These are phyloP conservation scores for Glyptemys insculpta DNA, from an alignment of 2,797 vertebrate species.

Conservation along the genomic window DNA sequence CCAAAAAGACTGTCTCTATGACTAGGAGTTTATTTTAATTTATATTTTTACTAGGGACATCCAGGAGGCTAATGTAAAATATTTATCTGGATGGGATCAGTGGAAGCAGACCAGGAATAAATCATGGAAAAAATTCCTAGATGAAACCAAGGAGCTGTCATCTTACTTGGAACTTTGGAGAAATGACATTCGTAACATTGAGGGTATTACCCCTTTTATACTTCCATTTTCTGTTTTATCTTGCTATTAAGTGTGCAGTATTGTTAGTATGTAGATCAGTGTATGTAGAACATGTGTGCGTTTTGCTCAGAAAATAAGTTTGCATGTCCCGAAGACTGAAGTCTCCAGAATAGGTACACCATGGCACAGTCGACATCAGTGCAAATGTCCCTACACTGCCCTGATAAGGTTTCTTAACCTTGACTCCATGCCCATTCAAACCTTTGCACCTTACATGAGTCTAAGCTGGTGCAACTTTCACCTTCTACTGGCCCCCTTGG, in stretches of 20 bases:
- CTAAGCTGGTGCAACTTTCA: neutral
- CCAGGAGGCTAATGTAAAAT: constrained; percentile 65
- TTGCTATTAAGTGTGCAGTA: neutral
- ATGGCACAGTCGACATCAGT: neutral
- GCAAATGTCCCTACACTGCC: neutral
- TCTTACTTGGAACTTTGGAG: constrained; percentile 90
- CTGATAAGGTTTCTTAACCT: neutral
- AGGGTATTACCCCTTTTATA: constrained; percentile 81
- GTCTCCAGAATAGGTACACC: neutral
- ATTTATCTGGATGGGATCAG: constrained; percentile 81
- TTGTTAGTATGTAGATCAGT: neutral
- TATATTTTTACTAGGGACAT: constrained; percentile 63
- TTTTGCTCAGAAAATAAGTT: neutral
- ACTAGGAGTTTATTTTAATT: constrained; percentile 1
- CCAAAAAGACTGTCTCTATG: constrained; percentile 3
- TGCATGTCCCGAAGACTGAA: neutral
- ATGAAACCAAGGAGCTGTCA: constrained; percentile 76
- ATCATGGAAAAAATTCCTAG: constrained; percentile 81
- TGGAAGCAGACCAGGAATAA: constrained; percentile 82
- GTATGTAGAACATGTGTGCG: neutral
- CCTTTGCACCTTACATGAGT: neutral
- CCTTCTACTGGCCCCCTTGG: neutral
- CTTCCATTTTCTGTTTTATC: neutral
- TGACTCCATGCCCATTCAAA: neutral
- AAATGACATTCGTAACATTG: constrained; percentile 90